A percentile compares a stretch with the other conserved stretches of the same genome.
These are phyloP conservation scores for Coendou prehensilis DNA, from an alignment of 2,797 vertebrate genomes.

Conservation along the genomic window DNA sequence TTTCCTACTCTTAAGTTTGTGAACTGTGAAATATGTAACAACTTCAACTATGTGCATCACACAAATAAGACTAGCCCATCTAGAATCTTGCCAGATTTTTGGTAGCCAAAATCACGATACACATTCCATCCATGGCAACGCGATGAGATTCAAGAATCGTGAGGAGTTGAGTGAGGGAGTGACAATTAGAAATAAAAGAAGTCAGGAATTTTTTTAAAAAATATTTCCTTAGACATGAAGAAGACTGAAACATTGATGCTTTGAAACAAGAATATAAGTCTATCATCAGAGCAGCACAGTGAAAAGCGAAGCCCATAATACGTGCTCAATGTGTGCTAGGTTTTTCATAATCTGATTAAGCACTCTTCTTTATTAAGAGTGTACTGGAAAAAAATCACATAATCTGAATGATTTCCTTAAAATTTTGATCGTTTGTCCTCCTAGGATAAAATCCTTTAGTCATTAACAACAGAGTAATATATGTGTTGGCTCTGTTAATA, in stretches of 20 bases:
- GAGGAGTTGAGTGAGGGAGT: neutral
- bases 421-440: neutral
- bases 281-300: neutral
- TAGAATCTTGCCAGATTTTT: neutral
- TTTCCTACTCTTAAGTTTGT: neutral
- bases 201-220: neutral
- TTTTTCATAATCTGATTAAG: neutral
- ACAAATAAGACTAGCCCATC: neutral
- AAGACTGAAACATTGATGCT: neutral
- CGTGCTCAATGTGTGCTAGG: neutral
- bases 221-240: neutral
- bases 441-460: neutral
- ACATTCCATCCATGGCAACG: neutral
- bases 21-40: neutral
- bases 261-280: neutral
- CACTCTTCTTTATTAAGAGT: neutral
- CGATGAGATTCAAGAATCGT: neutral
- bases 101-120: neutral
- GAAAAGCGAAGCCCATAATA: neutral
- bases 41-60: neutral
- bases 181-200: neutral
- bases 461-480: neutral
- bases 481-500: neutral
- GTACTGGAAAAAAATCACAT: neutral
- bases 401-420: conserved; percentile 1